Evolutionary conservation across 2,113 vertebrate species (phyloP).

Genomic region (Labrus mixtus): DNA sequence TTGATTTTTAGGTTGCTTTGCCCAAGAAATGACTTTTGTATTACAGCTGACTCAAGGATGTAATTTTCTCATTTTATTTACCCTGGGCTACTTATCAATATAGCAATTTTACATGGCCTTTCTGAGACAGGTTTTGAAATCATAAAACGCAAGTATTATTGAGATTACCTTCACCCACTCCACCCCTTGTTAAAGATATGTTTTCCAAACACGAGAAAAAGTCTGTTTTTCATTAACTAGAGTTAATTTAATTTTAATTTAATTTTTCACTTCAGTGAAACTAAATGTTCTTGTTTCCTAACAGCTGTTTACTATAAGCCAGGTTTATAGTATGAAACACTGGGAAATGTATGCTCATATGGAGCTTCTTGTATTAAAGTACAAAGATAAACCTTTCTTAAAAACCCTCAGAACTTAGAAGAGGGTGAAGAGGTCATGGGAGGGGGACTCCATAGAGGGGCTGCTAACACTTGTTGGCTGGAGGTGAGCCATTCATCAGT

Average conservation of each 20-base stretch:
- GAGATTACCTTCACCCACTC: too few species aligned
- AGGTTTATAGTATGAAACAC: background rate
- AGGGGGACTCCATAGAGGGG: constrained; percentile 32
- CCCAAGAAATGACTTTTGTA: too few species aligned
- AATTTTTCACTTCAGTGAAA: background rate
- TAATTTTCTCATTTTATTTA: too few species aligned
- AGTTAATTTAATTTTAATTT: too few species aligned
- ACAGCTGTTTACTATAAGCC: background rate
- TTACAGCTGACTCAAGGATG: too few species aligned
- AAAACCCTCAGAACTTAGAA: constrained; percentile 16
- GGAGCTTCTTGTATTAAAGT: background rate
- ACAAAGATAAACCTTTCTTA: background rate
- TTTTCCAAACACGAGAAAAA: background rate
- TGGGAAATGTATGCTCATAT: background rate
- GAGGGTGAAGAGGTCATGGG: constrained; percentile 27
- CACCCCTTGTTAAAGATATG: too few species aligned
- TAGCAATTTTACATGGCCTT: too few species aligned
- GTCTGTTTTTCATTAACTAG: too few species aligned
- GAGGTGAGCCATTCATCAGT: constrained; percentile 1
- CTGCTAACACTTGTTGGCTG: background rate
- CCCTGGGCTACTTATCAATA: too few species aligned
- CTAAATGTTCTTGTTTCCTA: background rate
- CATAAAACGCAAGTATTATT: too few species aligned
- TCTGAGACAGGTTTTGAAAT: too few species aligned
- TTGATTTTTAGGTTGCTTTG: too few species aligned